Evolutionary conservation across 2,113 vertebrate genomes (phyloP).

Genomic region (Tamias sibiricus): DNA sequence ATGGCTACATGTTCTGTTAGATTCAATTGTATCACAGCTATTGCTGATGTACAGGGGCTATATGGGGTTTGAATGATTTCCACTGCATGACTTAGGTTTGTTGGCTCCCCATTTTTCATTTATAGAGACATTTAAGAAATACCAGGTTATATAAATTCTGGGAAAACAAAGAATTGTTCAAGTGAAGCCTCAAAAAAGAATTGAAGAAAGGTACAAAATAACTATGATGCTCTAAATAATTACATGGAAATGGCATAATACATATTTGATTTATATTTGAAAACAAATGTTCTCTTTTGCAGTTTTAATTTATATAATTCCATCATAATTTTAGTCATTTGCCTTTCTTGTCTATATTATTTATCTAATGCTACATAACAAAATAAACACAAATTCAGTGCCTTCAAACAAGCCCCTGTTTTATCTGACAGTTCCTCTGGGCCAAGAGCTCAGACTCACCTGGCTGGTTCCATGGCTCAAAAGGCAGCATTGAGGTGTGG

Average conservation of each 20-base stretch:
- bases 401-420: neutral
- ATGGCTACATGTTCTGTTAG: neutral
- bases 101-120: neutral
- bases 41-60: neutral
- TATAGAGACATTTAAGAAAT: neutral
- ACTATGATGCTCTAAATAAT: neutral
- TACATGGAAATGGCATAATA: neutral
- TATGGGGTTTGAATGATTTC: neutral
- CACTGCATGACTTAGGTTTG: neutral
- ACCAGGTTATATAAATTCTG: neutral
- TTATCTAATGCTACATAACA: neutral
- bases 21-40: neutral
- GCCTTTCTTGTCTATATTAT: neutral
- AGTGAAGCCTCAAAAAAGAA: neutral
- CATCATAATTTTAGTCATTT: neutral
- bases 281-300: neutral
- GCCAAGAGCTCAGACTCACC: neutral
- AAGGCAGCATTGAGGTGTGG: neutral
- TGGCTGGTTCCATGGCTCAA: neutral
- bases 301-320: neutral
- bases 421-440: neutral
- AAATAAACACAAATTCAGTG: neutral
- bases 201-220: neutral
- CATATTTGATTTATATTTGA: slow-evolving; percentile 5
- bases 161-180: neutral